Percentiles rank a stretch among this genome's conserved stretches.
Evolutionary conservation across 1,140 invertebrate species (phyloP).

Genomic region (Drosophila willistoni): DNA sequence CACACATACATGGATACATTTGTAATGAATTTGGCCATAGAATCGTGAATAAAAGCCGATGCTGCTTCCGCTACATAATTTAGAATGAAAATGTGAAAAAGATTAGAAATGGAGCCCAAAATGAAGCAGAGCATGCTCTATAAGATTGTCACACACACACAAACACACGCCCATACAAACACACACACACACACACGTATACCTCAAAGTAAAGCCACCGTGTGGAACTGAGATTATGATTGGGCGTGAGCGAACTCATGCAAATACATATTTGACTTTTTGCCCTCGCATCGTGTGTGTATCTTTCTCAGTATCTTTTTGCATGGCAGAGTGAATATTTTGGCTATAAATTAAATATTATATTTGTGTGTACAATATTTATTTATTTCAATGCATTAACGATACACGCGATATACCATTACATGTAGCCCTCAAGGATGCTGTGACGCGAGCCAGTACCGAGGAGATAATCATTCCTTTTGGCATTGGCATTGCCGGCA

Average conservation of each 20-base stretch:
- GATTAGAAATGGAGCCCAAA: constrained; percentile 43
- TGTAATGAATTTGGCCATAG: constrained; percentile 62
- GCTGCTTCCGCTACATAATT: constrained; percentile 76
- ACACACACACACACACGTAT: constrained; percentile 30
- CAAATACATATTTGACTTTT: constrained; percentile 73
- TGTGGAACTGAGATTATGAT: constrained; percentile 59
- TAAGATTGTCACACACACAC: constrained; percentile 3
- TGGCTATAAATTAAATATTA: constrained; percentile 71
- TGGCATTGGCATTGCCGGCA: constrained; percentile 94
- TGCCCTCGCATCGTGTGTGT: constrained; percentile 48
- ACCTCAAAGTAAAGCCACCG: constrained; percentile 22
- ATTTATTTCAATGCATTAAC: constrained; percentile 42
- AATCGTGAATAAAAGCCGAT: constrained; percentile 68
- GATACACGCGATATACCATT: not conserved
- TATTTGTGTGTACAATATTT: constrained; percentile 21
- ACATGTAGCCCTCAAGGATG: constrained; percentile 88
- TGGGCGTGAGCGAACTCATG: constrained; percentile 49
- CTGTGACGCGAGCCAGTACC: constrained; percentile 87
- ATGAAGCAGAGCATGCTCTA: not conserved
- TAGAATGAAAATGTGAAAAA: constrained; percentile 63
- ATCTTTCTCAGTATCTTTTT: constrained; percentile 39
- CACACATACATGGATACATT: constrained; percentile 33
- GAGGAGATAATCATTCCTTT: constrained; percentile 95
- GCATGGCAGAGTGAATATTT: constrained; percentile 72
- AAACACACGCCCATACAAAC: constrained; percentile 9